These are phyloP conservation scores for Pyrocephalus nanus DNA, from an alignment of 2,797 vertebrate genomes.

Conservation along the genomic window DNA sequence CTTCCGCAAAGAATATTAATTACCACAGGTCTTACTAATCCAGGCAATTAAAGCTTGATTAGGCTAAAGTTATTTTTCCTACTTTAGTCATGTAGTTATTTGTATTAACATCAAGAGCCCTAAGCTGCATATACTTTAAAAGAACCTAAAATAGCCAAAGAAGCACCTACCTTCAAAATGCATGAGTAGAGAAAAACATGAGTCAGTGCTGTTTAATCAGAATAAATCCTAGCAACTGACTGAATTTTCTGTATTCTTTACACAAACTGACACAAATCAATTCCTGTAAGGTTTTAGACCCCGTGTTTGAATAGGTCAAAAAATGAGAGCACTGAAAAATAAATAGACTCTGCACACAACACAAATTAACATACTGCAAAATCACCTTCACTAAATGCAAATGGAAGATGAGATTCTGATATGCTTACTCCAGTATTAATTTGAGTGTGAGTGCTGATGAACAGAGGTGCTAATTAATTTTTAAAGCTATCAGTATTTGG, in stretches of 20 bases:
- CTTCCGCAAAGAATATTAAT: slow-evolving; percentile 25
- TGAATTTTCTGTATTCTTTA: background rate
- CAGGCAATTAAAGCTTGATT: slow-evolving; percentile 53
- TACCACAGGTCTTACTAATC: background rate
- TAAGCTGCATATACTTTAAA: background rate
- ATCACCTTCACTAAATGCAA: slow-evolving; percentile 49
- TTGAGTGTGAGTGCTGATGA: slow-evolving; percentile 40
- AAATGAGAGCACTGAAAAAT: background rate
- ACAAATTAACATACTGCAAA: slow-evolving; percentile 46
- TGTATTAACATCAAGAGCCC: slow-evolving; percentile 11
- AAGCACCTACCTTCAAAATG: background rate
- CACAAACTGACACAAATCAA: background rate
- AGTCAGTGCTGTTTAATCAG: background rate
- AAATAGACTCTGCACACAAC: background rate
- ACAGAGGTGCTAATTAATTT: slow-evolving; percentile 55
- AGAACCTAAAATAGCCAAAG: background rate
- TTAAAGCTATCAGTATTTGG: slow-evolving; percentile 19
- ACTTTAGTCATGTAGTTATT: background rate
- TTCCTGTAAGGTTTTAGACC: background rate
- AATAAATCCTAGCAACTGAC: background rate
- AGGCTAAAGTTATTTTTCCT: slow-evolving; percentile 44
- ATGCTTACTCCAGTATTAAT: slow-evolving; percentile 22
- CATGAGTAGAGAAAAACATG: background rate
- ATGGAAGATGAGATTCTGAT: slow-evolving; percentile 9
- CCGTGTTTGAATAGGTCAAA: background rate